Percentiles rank a stretch among this genome's conserved stretches.
These are phyloP conservation scores for Gephyroberyx darwinii DNA, from an alignment of 2,797 vertebrate species.

Conservation along the genomic window DNA sequence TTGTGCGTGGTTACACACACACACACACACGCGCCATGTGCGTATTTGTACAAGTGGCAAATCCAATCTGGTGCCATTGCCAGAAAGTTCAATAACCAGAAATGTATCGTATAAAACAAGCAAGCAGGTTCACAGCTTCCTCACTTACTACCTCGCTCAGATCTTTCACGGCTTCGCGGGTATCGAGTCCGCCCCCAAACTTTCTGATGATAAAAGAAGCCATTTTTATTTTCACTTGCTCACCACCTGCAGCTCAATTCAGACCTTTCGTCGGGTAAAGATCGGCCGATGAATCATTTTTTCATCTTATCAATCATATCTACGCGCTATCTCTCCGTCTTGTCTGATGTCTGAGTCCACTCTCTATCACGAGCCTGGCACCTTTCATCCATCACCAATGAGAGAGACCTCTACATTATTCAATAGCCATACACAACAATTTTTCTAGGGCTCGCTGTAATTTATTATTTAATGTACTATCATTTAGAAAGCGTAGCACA, in stretches of 20 bases:
- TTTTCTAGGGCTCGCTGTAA: conserved; percentile 1
- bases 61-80: neutral
- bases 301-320: conserved; percentile 77
- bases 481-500: neutral
- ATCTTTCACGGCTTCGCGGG: conserved; percentile 13
- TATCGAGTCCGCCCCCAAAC: conserved; percentile 56
- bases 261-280: conserved; percentile 60
- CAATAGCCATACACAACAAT: conserved; percentile 29
- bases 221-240: conserved; percentile 57
- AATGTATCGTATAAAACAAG: conserved; percentile 1
- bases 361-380: conserved; percentile 65
- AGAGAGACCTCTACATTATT: conserved; percentile 64
- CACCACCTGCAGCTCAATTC: conserved; percentile 60
- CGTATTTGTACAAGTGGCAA: too few species aligned
- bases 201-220: conserved; percentile 56
- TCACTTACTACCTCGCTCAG: conserved; percentile 29
- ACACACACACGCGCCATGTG: too few species aligned
- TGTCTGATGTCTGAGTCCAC: conserved; percentile 60
- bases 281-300: conserved; percentile 75
- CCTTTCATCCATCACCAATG: conserved; percentile 66
- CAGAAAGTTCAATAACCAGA: conserved; percentile 43
- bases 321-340: conserved; percentile 62
- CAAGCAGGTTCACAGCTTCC: conserved; percentile 5
- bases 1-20: conserved; percentile 13
- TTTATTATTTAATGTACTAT: neutral